A percentile compares a stretch with the other conserved stretches of the same genome.
phyloP scores from a whole-genome alignment of 2,888 invertebrate genomes.

The Heteropelma amictum region DNA sequence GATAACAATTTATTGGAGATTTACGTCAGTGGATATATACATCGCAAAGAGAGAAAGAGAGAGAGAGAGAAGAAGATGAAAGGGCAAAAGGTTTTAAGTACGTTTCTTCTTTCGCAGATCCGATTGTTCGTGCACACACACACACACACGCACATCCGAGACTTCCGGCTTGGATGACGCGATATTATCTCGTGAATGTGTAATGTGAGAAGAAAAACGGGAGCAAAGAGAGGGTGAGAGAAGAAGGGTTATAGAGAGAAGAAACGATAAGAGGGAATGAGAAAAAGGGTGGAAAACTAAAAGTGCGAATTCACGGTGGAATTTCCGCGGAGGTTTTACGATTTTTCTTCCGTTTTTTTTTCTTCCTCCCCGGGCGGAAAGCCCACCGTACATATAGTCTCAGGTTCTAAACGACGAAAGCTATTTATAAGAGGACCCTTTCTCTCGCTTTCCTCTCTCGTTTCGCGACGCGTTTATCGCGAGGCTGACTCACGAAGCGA shows the following conservation, averaged over 20 bases:
- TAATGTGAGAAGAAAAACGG: slow-evolving; percentile 11
- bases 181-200: not conserved
- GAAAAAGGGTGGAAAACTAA: not conserved
- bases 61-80: too few species aligned
- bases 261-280: not conserved
- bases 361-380: too few species aligned
- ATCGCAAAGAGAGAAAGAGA: too few species aligned
- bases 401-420: slow-evolving; percentile 39
- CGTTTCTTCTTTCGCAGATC: too few species aligned
- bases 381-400: too few species aligned
- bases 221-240: not conserved
- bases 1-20: too few species aligned
- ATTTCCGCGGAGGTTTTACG: slow-evolving; percentile 55
- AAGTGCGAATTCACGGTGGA: slow-evolving; percentile 44
- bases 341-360: too few species aligned
- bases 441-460: not conserved
- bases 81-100: too few species aligned
- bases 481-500: slow-evolving; percentile 16
- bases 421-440: slow-evolving; percentile 47
- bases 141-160: not conserved
- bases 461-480: slow-evolving; percentile 25
- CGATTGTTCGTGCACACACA: not conserved
- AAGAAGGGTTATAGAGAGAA: not conserved
- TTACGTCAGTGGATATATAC: too few species aligned
- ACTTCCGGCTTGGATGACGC: not conserved